A percentile compares a stretch with the other conserved stretches of the same genome.
phyloP scores from a whole-genome alignment of 1,140 invertebrate species.

The Cotesia typhae region DNA sequence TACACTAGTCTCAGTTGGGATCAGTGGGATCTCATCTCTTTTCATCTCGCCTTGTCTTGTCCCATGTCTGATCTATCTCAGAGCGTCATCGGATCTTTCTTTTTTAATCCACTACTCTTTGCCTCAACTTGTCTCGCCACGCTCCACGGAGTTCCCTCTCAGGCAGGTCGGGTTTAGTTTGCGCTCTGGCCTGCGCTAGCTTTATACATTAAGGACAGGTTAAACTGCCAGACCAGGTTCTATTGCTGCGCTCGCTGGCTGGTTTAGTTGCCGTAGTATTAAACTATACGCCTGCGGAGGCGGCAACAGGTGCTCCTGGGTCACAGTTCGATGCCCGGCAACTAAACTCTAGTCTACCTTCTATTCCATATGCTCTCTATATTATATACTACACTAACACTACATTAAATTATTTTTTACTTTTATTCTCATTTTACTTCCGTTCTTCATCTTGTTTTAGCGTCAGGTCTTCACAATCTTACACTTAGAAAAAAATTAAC shows the following conservation, averaged over 20 bases:
- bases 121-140: slow-evolving; percentile 6
- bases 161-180: slow-evolving; percentile 25
- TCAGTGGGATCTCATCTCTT: too few species aligned
- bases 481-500: too few species aligned
- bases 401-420: neutral
- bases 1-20: neutral
- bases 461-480: neutral
- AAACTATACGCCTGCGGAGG: slow-evolving; percentile 49
- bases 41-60: neutral
- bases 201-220: slow-evolving; percentile 37
- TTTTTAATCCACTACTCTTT: neutral
- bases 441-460: slow-evolving; percentile 21
- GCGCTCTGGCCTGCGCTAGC: slow-evolving; percentile 1
- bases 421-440: slow-evolving; percentile 18
- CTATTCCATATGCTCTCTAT: slow-evolving; percentile 35
- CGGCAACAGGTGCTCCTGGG: slow-evolving; percentile 56
- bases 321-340: slow-evolving; percentile 57
- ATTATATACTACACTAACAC: too few species aligned
- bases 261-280: slow-evolving; percentile 33
- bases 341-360: slow-evolving; percentile 26
- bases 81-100: slow-evolving; percentile 6
- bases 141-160: slow-evolving; percentile 26
- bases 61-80: neutral
- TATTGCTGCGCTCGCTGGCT: too few species aligned
- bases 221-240: slow-evolving; percentile 38